Conservation (phyloP, 2,888 invertebrate species). For the Morpho helenor region DNA sequence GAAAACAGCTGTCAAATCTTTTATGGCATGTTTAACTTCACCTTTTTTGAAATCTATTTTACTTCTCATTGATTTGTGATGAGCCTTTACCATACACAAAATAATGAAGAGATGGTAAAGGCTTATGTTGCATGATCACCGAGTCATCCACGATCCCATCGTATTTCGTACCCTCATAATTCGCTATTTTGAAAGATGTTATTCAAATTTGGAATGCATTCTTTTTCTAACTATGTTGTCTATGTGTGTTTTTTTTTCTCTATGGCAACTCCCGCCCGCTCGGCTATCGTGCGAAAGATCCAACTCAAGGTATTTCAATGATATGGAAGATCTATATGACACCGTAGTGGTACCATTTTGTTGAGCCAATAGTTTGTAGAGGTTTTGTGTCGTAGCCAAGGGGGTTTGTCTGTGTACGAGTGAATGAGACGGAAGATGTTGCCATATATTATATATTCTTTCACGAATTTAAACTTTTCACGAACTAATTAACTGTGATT, state of each 20-base stretch:
- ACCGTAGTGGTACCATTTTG: slow-evolving; percentile 63
- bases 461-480: neutral
- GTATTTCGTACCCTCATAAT: slow-evolving; percentile 37
- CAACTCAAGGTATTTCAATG: slow-evolving; percentile 71
- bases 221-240: slow-evolving; percentile 81
- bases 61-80: slow-evolving; percentile 19
- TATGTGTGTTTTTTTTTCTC: slow-evolving; percentile 84
- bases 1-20: neutral
- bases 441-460: slow-evolving; percentile 33
- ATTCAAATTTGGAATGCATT: slow-evolving; percentile 75
- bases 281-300: slow-evolving; percentile 82
- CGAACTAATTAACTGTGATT: neutral
- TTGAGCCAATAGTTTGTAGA: slow-evolving; percentile 68
- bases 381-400: slow-evolving; percentile 77
- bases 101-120: slow-evolving; percentile 19
- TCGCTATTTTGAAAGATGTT: slow-evolving; percentile 26
- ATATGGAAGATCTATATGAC: slow-evolving; percentile 34
- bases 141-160: slow-evolving; percentile 44
- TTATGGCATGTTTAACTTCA: slow-evolving; percentile 22
- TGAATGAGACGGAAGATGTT: slow-evolving; percentile 54
- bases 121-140: slow-evolving; percentile 47
- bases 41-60: slow-evolving; percentile 20
- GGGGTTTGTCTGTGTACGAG: slow-evolving; percentile 70
- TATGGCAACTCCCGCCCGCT: slow-evolving; percentile 84
- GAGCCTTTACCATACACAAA: slow-evolving; percentile 21